Evolutionary conservation across 2,113 vertebrate genomes (phyloP).

Genomic region (Astatoreochromis straeleni): DNA sequence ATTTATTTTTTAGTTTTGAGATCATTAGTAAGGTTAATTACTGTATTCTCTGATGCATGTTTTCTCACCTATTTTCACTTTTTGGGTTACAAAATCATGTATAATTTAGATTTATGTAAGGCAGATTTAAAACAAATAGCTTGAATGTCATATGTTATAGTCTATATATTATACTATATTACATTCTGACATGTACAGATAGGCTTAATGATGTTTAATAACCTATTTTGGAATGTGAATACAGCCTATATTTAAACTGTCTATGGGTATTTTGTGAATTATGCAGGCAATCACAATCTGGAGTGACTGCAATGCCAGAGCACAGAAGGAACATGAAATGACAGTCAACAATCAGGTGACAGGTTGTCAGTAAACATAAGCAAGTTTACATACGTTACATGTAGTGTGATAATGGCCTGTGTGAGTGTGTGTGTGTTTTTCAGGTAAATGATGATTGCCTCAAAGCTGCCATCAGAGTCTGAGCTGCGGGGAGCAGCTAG

Average conservation of each 20-base stretch:
- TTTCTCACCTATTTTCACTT: not conserved
- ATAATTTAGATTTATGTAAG: not conserved
- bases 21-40: not conserved
- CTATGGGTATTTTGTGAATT: not conserved
- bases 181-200: not conserved
- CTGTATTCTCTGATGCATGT: not conserved
- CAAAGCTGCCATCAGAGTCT: not conserved
- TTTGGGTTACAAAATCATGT: not conserved
- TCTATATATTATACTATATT: not conserved
- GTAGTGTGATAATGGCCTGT: not conserved
- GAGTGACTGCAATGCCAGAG: not conserved
- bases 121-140: not conserved
- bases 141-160: not conserved
- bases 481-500: not conserved
- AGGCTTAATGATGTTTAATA: not conserved
- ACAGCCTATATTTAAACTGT: not conserved
- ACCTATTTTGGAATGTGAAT: not conserved
- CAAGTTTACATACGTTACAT: not conserved
- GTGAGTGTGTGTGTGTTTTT: not conserved
- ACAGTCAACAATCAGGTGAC: not conserved
- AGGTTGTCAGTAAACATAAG: not conserved
- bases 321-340: not conserved
- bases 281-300: not conserved
- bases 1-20: not conserved
- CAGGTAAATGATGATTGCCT: not conserved